Conservation (phyloP, 2,113 vertebrate genomes). For the Oceanodroma tethys region DNA sequence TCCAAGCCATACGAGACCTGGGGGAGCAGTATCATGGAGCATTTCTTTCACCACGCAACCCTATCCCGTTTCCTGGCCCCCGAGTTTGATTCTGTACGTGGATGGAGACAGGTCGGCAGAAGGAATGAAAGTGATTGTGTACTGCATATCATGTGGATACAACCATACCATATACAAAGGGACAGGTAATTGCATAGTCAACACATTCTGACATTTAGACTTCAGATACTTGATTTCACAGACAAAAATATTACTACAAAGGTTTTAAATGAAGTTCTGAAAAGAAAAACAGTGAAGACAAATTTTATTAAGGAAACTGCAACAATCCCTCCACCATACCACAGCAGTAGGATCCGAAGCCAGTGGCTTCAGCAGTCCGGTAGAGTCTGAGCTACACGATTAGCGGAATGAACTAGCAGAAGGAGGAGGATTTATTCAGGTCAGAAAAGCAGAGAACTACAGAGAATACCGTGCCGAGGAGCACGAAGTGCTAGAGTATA, state of each 20-base stretch:
- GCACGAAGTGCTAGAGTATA: rapidly evolving
- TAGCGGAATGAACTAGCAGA: rapidly evolving
- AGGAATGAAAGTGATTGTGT: background rate
- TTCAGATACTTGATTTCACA: background rate
- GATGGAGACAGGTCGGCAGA: background rate
- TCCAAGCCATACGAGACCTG: background rate
- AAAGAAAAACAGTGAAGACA: background rate
- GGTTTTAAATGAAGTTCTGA: background rate
- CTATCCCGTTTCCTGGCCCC: background rate
- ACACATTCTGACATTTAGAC: background rate
- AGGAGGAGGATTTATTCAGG: background rate
- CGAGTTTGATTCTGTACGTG: rapidly evolving
- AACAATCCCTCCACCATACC: background rate
- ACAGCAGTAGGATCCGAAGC: rapidly evolving
- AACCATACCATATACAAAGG: rapidly evolving
- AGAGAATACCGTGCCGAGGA: rapidly evolving
- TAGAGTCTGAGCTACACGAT: rapidly evolving
- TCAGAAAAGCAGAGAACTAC: background rate
- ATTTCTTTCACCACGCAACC: no score
- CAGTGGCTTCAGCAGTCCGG: rapidly evolving
- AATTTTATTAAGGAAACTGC: background rate
- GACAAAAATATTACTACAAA: background rate
- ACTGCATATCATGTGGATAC: rapidly evolving
- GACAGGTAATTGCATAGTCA: background rate
- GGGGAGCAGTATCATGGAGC: background rate